Percentiles rank a stretch among this genome's conserved stretches.
These are phyloP conservation scores for Pristionchus japonicus DNA, from an alignment of 2,888 invertebrate genomes.

Conservation along the genomic window DNA sequence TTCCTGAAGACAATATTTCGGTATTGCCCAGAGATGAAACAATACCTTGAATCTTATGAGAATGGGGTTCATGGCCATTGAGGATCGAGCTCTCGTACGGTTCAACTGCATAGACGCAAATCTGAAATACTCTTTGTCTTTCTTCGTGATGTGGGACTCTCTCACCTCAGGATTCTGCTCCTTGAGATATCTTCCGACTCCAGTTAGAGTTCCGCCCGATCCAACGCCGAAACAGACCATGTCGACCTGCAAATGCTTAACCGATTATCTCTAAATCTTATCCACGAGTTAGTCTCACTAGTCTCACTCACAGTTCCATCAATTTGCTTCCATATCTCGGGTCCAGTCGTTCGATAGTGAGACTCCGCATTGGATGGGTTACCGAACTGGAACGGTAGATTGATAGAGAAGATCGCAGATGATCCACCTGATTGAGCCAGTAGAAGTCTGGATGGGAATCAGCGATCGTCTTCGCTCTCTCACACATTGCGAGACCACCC, in stretches of 20 bases:
- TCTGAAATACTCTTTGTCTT: neutral
- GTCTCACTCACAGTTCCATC: slow-evolving; percentile 57
- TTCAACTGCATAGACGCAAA: slow-evolving; percentile 57
- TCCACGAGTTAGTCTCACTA: neutral
- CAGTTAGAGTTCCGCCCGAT: slow-evolving; percentile 67
- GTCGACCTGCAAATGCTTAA: slow-evolving; percentile 54
- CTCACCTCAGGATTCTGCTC: slow-evolving; percentile 55
- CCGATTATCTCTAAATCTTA: too few species aligned
- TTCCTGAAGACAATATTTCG: slow-evolving; percentile 51
- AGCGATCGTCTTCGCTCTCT: slow-evolving; percentile 1
- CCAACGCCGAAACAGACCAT: slow-evolving; percentile 70
- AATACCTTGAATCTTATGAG: slow-evolving; percentile 61
- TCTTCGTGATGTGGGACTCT: too few species aligned
- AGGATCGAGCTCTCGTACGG: slow-evolving; percentile 61
- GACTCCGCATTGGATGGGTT: slow-evolving; percentile 69
- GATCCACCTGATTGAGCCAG: slow-evolving; percentile 28
- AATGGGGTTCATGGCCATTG: slow-evolving; percentile 56
- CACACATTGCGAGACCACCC: slow-evolving; percentile 45
- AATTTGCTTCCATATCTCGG: slow-evolving; percentile 73
- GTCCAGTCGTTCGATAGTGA: slow-evolving; percentile 72
- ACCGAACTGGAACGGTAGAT: slow-evolving; percentile 57
- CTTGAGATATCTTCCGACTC: slow-evolving; percentile 55
- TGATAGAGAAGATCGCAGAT: neutral
- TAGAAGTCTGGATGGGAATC: slow-evolving; percentile 11
- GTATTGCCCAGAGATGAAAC: neutral